phyloP scores from a whole-genome alignment of 2,113 vertebrate species.

The Leucoraja erinaceus region DNA sequence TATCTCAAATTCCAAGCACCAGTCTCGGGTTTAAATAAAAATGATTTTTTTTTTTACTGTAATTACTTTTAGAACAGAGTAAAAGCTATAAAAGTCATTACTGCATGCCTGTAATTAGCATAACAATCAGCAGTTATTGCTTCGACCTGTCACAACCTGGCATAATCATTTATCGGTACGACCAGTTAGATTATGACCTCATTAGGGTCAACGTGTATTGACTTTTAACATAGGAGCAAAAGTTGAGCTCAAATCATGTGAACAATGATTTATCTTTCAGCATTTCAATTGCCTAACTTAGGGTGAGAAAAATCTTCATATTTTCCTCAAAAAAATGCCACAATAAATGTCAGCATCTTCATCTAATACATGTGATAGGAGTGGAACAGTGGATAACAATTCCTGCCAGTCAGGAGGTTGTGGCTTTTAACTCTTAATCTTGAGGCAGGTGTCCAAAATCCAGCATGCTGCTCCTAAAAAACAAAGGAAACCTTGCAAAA shows the following conservation, averaged over 20 bases:
- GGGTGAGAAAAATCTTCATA: not conserved
- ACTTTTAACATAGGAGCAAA: not conserved
- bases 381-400: not conserved
- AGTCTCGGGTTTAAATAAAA: not conserved
- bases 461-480: too few species aligned
- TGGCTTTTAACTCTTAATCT: not conserved
- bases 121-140: conserved; percentile 30
- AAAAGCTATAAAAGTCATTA: conserved; percentile 32
- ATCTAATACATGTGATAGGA: not conserved
- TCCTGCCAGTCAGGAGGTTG: not conserved
- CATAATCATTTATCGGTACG: conserved; percentile 9
- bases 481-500: too few species aligned
- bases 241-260: not conserved
- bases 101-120: conserved; percentile 26
- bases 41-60: conserved; percentile 24
- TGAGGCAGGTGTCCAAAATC: not conserved
- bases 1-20: not conserved
- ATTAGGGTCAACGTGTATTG: conserved; percentile 7
- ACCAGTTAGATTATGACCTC: conserved; percentile 23
- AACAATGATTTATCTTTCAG: not conserved
- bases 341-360: not conserved
- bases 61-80: conserved; percentile 1
- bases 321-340: not conserved
- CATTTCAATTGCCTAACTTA: not conserved
- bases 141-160: conserved; percentile 2